A percentile compares a stretch with the other conserved stretches of the same genome.
These are phyloP conservation scores for Rhinella marina DNA, from an alignment of 2,797 vertebrate genomes.

Conservation along the genomic window DNA sequence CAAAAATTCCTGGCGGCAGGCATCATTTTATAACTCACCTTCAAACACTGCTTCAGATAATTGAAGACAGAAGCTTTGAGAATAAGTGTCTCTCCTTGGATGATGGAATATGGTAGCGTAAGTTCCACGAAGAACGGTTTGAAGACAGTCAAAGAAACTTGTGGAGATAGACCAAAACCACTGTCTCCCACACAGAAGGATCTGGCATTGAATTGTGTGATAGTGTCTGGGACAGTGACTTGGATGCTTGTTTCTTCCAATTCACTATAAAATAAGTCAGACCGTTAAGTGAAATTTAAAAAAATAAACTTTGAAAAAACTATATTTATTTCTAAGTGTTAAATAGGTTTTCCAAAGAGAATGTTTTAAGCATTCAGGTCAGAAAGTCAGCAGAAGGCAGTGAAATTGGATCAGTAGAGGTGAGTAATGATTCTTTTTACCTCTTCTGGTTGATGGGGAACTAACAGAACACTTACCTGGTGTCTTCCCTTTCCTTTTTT, in stretches of 20 bases:
- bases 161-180: slow-evolving; percentile 25
- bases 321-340: no score
- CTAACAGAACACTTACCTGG: no score
- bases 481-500: no score
- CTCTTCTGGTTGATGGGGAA: no score
- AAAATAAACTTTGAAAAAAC: background rate
- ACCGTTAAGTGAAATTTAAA: no score
- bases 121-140: slow-evolving; percentile 32
- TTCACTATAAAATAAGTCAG: slow-evolving; percentile 3
- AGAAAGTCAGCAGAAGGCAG: no score
- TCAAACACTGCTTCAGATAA: slow-evolving; percentile 17
- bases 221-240: slow-evolving; percentile 25
- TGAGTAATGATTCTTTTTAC: no score
- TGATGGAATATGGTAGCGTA: slow-evolving; percentile 11
- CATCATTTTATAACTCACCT: slow-evolving; percentile 9
- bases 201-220: slow-evolving; percentile 24
- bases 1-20: no score
- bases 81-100: slow-evolving; percentile 4
- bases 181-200: slow-evolving; percentile 9
- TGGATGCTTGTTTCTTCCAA: background rate
- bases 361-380: no score
- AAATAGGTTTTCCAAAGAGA: no score
- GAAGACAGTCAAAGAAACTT: slow-evolving; percentile 18
- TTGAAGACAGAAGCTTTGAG: slow-evolving; percentile 41
- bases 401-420: no score